Evolutionary conservation across 2,888 invertebrate species (phyloP).

Genomic region (Pseudococcus viburni): DNA sequence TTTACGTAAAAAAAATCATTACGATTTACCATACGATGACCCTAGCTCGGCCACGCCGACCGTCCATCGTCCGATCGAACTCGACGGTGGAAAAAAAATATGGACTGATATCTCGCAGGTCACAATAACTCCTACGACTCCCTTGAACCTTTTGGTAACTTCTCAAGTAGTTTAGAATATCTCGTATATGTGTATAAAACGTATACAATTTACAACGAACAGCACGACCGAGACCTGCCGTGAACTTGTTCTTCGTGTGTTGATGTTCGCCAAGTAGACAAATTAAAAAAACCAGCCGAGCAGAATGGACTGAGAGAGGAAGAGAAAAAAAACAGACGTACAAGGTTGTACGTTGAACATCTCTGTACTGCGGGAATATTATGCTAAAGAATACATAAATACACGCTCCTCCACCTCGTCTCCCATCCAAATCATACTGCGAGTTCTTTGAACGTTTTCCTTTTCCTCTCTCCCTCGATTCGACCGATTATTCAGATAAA

Average conservation of each 20-base stretch:
- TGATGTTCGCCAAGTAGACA: slow-evolving; percentile 58
- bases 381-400: slow-evolving; percentile 34
- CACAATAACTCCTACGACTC: slow-evolving; percentile 57
- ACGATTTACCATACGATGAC: slow-evolving; percentile 46
- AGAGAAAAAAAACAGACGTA: slow-evolving; percentile 53
- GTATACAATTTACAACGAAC: slow-evolving; percentile 45
- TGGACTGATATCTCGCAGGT: slow-evolving; percentile 50
- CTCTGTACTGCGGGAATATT: slow-evolving; percentile 49
- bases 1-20: slow-evolving; percentile 13
- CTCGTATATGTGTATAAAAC: neutral
- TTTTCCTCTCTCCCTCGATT: neutral
- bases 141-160: slow-evolving; percentile 55
- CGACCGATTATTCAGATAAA: slow-evolving; percentile 25
- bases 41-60: neutral
- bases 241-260: slow-evolving; percentile 58
- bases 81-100: neutral
- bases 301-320: slow-evolving; percentile 40
- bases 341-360: slow-evolving; percentile 51
- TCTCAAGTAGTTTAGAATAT: slow-evolving; percentile 52
- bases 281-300: slow-evolving; percentile 54
- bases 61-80: slow-evolving; percentile 24
- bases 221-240: slow-evolving; percentile 55
- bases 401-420: neutral
- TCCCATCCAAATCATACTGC: neutral
- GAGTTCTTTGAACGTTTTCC: neutral